phyloP scores from a whole-genome alignment of 2,113 vertebrate genomes.

The Meles meles region DNA sequence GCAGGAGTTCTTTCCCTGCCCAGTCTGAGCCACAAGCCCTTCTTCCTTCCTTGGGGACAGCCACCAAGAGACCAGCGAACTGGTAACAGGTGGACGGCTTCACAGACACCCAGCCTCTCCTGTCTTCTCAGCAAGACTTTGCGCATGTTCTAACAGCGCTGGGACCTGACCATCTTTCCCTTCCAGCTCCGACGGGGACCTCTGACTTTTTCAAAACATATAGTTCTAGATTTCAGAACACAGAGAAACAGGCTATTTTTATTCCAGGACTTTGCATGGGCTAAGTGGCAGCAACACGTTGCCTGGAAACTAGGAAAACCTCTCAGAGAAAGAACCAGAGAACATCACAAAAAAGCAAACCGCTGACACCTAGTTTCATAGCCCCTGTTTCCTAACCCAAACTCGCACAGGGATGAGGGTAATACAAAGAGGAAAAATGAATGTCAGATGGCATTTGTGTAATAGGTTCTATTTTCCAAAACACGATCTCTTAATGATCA shows the following conservation, averaged over 20 bases:
- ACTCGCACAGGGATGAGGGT: neutral
- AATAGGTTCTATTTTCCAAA: neutral
- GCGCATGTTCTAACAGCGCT: neutral
- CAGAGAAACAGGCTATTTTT: constrained; percentile 18
- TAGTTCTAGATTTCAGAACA: neutral
- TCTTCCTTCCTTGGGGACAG: neutral
- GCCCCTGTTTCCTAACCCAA: neutral
- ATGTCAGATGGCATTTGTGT: neutral
- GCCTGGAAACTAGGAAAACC: constrained; percentile 12
- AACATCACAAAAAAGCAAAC: neutral
- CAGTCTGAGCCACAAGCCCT: neutral
- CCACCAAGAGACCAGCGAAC: neutral
- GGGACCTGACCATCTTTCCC: neutral
- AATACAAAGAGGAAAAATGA: neutral
- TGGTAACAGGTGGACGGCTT: neutral
- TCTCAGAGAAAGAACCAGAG: neutral
- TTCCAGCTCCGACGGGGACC: neutral
- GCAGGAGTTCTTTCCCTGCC: neutral
- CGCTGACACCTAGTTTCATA: neutral
- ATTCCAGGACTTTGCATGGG: constrained; percentile 30
- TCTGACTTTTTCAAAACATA: neutral
- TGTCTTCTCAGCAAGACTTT: neutral
- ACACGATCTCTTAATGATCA: neutral
- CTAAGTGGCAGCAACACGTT: constrained; percentile 30
- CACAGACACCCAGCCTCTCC: neutral